Evolutionary conservation across 2,888 invertebrate species (phyloP).

Genomic region (Eugnorisma glareosa): DNA sequence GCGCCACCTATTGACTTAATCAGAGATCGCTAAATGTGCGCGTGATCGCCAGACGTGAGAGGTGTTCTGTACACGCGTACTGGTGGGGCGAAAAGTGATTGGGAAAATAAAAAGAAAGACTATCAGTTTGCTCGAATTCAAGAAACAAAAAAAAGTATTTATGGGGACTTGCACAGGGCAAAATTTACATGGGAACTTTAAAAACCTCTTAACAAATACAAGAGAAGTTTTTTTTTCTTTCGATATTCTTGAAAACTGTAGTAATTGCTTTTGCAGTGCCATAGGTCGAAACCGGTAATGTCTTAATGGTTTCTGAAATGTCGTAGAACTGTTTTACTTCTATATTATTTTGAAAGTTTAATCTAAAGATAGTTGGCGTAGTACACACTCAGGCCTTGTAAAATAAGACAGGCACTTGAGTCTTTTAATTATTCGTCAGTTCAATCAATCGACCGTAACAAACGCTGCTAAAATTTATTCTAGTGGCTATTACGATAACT

Average conservation of each 20-base stretch:
- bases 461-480: too few relatives aligned
- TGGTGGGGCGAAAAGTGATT: constrained; percentile 30
- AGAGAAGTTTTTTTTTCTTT: too few relatives aligned
- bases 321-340: neutral
- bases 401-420: neutral
- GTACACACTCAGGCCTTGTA: neutral
- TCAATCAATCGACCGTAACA: neutral
- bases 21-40: constrained; percentile 70
- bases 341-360: neutral
- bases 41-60: constrained; percentile 69
- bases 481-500: too few relatives aligned
- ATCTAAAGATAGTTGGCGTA: neutral
- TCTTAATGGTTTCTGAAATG: too few relatives aligned
- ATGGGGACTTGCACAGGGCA: neutral
- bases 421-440: neutral
- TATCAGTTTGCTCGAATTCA: neutral
- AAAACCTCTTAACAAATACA: too few relatives aligned
- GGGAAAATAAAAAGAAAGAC: neutral
- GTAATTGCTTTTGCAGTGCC: too few relatives aligned
- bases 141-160: neutral
- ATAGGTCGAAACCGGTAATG: too few relatives aligned
- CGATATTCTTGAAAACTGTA: too few relatives aligned
- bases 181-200: too few relatives aligned
- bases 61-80: constrained; percentile 70
- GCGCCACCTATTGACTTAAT: constrained; percentile 80